Evolutionary conservation across 1,140 invertebrate genomes (phyloP), one percentile per base, ranked within the genome.

Genomic region (Drosophila neocordata): DNA sequence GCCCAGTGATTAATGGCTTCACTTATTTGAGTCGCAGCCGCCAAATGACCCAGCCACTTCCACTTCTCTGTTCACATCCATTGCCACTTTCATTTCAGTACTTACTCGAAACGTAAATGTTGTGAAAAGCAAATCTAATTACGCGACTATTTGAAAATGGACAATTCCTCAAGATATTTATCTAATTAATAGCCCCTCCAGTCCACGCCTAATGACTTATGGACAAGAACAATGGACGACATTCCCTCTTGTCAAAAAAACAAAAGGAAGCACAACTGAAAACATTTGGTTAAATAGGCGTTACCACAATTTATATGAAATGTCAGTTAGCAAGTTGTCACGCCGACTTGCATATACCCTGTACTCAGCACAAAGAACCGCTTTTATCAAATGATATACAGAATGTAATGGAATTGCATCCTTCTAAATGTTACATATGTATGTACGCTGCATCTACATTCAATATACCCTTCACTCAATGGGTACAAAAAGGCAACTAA

Each of bases 81-180:
- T 48, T 48, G 41, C 41, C 41, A 48, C 41, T 31, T 61, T 48
- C 37, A 24, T 22, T 55, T 11, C 51, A 37, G 53, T 68, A 58
- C 52, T 59, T 13, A 57, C 65, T 58, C 38, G 41, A 68, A 88
- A 89, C 73, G 74, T 78, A 85, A 89, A 90, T 89, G 82, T 90
- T 90, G 87, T 87, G 87, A 89, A 90, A 90, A 88, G 88, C 88
- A 90, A 90, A 90, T 90, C 88, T 90, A 90, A 90, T 90, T 90
- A 90, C 88, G 89, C 88, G 78, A 90, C 90, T 87, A 84, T 90
- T 90, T 84, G 77, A 88, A 84, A 90, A 84, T 81, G 77, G 72
- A 78, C 88, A 90, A 90, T 90, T 90, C 77, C 89, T 90, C 88
- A 81, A 90, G 88, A 90, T 90, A 90, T 77, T 90, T 84, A 90